phyloP scores from a whole-genome alignment of 2,113 vertebrate genomes.

The Phaetusa simplex region DNA sequence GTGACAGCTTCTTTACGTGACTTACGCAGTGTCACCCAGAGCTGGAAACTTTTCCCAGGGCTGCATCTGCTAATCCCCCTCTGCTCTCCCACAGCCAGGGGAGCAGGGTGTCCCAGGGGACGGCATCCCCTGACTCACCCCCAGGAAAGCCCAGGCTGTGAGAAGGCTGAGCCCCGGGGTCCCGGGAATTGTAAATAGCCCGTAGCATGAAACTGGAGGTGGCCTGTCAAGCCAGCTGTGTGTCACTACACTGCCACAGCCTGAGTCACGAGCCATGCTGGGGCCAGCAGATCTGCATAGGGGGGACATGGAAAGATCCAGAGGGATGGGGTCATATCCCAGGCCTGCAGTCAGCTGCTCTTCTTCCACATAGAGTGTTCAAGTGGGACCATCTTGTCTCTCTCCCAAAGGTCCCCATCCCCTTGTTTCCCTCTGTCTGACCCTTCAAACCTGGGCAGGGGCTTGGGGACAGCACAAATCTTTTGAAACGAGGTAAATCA shows the following conservation, averaged over 20 bases:
- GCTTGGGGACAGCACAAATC: not conserved
- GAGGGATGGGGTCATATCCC: not conserved
- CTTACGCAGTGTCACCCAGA: not conserved
- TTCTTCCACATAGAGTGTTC: not conserved
- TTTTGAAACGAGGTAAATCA: not conserved
- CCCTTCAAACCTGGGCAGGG: not conserved
- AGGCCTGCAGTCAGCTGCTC: not conserved
- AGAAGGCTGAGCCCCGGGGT: not conserved
- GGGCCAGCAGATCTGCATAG: not conserved
- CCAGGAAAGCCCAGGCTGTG: constrained; percentile 11
- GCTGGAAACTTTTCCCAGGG: constrained; percentile 33
- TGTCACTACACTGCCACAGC: constrained; percentile 10
- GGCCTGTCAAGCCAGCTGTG: not conserved
- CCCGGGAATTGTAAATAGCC: not conserved
- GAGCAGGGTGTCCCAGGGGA: not conserved
- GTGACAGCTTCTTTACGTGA: not conserved
- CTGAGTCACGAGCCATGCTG: constrained; percentile 26
- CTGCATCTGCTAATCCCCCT: not conserved
- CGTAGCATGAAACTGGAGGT: not conserved
- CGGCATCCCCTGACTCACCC: constrained; percentile 41
- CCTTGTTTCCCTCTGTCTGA: not conserved
- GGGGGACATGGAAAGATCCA: not conserved
- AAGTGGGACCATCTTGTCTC: not conserved
- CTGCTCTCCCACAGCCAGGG: not conserved
- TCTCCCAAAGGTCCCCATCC: not conserved